Evolutionary conservation across 2,888 invertebrate genomes (phyloP), one percentile per base, ranked within the genome.

Genomic region (Drosophila mimetica): DNA sequence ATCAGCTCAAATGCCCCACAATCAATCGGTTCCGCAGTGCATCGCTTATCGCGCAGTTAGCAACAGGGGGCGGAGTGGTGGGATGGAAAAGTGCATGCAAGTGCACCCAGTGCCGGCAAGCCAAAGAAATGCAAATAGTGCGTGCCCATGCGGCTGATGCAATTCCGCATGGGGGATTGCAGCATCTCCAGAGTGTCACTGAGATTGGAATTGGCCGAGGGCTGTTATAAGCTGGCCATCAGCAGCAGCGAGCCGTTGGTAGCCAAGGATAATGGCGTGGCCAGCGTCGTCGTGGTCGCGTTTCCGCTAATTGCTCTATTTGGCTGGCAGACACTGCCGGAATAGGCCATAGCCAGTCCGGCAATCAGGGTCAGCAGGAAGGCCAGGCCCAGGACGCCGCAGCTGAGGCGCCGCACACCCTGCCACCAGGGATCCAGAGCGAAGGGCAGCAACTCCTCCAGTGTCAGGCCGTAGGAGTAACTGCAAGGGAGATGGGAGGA

Each of bases 361-460:
- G 92, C 89, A 3, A 92, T 88, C 1, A 94, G 91, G 77, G 93
- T 92, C 85, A 93, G 89, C 1, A 92, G 89, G 71, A 94, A 89
- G 32, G 91, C 79, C 0, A 92, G 89, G 93, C 93, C 93, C 90
- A 93, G 93, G 78, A 93, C 89, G 32, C 92, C 77, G 71, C 93
- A 83, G 20, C 93, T 84, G 61, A 91, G 89, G 59, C 92, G 91
- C 0, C 93, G 92, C 1, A 92, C 79, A 1, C 92, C 91, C 1
- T 92, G 91, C 94, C 94, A 94, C 77, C 92, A 91, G 0, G 91
- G 89, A 73, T 93, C 92, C 60, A 92, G 87, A 1, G 90, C 89
- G 13, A 90, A 91, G n/a, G 90, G 89, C 22, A 92, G 71, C 0
- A 94, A 91, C 82, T 94, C 93, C 63, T 93, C 93, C 30, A 91